Evolutionary conservation across 1,140 invertebrate genomes (phyloP), one percentile per base, ranked within the genome.

Genomic region (Ips nitidus): DNA sequence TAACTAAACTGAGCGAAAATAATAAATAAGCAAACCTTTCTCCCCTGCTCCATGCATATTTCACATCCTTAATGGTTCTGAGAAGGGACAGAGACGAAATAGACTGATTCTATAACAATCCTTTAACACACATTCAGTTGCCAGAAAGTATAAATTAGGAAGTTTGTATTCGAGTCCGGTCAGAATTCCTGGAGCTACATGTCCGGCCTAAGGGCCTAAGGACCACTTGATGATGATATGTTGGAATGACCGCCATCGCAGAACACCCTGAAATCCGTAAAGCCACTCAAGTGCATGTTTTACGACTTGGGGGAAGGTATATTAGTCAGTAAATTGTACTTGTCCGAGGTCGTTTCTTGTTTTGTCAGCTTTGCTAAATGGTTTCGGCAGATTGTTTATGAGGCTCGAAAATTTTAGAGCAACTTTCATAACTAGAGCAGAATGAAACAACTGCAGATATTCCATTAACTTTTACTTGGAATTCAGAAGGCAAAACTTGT

Each of bases 191-290:
- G 56, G 68, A 57, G 42, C 38, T 52, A 7, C 60, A 8, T 58
- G 61, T 58, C 52, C 47, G 71, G 62, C 67, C 55, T 5, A 45
- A 41, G 8, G 38, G 68, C 61, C 52, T 70, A 76, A 72, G 60
- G 66, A 59, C 70, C 71, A 74, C 74, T 76, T 77, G 75, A 76
- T 78, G 76, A 77, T 78, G 75, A 77, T 76, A 75, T 72, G 74
- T 76, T 74, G 72, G 60, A 76, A 77, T 77, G 70, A 71, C 71
- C 69, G 65, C 41, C 58, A 70, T 69, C 69, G 69, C 42, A 64
- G 22, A 22, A 70, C 73, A 76, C 71, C 60, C 60, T 50, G 56
- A 70, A 63, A 73, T 72, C 75, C 71, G 68, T 70, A 71, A 71
- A 74, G 74, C 67, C 65, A 66, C 69, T 75, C 70, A 69, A 72